phyloP scores from a whole-genome alignment of 2,113 vertebrate species.

The Gopherus evgoodei region DNA sequence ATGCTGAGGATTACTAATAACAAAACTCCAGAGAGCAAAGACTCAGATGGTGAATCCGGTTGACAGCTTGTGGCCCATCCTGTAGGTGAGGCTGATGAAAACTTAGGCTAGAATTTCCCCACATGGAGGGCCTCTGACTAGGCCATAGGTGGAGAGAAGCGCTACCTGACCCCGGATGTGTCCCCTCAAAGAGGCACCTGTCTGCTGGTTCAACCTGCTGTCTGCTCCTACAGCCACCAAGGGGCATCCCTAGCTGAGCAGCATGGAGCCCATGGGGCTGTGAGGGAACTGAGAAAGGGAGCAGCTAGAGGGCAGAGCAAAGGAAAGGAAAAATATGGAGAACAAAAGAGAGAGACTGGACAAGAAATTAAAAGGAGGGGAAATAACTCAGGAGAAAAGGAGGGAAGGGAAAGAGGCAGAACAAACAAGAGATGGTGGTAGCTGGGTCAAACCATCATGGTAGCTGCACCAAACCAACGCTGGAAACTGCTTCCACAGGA shows the following conservation, averaged over 20 bases:
- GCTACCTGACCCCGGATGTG: neutral
- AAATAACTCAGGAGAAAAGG: neutral
- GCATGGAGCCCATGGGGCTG: neutral
- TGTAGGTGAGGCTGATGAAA: neutral
- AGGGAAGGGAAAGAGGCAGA: neutral
- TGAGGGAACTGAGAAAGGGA: neutral
- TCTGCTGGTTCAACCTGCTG: neutral
- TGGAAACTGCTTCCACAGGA: neutral
- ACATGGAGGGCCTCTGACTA: neutral
- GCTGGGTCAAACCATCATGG: neutral
- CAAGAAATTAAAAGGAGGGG: neutral
- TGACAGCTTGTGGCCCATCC: neutral
- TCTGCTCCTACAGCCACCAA: neutral
- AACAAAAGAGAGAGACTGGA: neutral
- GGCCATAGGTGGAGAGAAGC: neutral
- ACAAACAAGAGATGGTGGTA: neutral
- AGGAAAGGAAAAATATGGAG: neutral
- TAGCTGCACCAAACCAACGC: neutral
- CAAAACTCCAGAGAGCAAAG: neutral
- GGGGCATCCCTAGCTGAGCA: neutral
- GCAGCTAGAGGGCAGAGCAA: neutral
- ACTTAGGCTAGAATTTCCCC: neutral
- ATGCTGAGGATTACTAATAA: neutral
- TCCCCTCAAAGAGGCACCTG: neutral
- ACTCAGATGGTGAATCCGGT: neutral